Evolutionary conservation across 2,113 vertebrate genomes (phyloP).

Genomic region (Leuciscus idus): DNA sequence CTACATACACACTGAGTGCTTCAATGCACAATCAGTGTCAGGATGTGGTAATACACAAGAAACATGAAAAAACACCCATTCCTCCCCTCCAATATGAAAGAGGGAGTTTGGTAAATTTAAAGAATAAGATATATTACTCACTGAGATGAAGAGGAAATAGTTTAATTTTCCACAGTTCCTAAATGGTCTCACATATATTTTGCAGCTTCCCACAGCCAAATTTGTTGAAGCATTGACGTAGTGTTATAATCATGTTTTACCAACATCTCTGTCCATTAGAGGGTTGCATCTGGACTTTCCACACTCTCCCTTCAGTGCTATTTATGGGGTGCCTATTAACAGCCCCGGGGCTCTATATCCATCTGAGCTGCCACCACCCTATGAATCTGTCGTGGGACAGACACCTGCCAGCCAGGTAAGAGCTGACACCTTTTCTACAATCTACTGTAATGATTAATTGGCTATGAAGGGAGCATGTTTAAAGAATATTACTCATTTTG

Average conservation of each 20-base stretch:
- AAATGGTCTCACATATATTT: constrained; percentile 1
- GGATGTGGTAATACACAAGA: constrained; percentile 71
- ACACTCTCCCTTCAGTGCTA: constrained; percentile 86
- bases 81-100: constrained; percentile 61
- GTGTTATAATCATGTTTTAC: background rate
- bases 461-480: background rate
- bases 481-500: background rate
- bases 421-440: background rate
- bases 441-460: background rate
- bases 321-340: constrained; percentile 91
- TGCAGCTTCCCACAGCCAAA: background rate
- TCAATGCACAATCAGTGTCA: constrained; percentile 62
- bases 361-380: constrained; percentile 91
- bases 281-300: constrained; percentile 89
- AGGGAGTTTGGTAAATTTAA: constrained; percentile 68
- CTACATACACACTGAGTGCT: constrained; percentile 61
- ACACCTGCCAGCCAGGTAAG: constrained; percentile 86
- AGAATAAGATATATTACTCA: constrained; percentile 56
- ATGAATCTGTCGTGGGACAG: constrained; percentile 91
- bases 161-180: background rate
- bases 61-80: constrained; percentile 65
- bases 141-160: background rate
- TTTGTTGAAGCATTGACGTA: background rate
- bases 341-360: constrained; percentile 91
- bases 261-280: constrained; percentile 67